phyloP scores from a whole-genome alignment of 2,113 vertebrate genomes.

The Seriola quinqueradiata region DNA sequence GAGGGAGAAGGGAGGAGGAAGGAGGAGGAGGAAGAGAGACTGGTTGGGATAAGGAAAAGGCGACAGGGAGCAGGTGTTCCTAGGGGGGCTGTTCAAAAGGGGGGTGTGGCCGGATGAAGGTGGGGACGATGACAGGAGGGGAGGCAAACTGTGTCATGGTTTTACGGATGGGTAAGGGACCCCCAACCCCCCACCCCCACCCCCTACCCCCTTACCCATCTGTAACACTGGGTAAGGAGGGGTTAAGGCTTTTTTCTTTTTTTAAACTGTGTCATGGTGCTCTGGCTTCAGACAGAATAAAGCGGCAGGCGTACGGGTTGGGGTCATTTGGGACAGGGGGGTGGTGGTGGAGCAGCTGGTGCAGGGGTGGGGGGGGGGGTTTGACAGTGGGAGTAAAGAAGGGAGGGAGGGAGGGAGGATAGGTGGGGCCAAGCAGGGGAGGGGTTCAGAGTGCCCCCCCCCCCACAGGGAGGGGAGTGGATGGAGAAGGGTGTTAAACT shows the following conservation, averaged over 20 bases:
- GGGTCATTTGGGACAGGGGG: slow-evolving; percentile 35
- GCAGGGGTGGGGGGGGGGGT: slow-evolving; percentile 4
- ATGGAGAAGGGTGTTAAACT: background rate
- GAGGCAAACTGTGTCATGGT: slow-evolving; percentile 33
- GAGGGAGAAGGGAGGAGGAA: slow-evolving; percentile 17
- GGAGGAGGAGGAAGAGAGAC: background rate
- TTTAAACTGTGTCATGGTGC: slow-evolving; percentile 1
- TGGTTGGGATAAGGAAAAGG: slow-evolving; percentile 21
- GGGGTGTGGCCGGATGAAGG: slow-evolving; percentile 44
- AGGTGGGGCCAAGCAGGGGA: slow-evolving; percentile 4
- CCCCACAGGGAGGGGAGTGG: background rate
- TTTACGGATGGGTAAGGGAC: slow-evolving; percentile 19
- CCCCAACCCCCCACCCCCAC: too few species aligned
- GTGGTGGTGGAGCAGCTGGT: slow-evolving; percentile 64
- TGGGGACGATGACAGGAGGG: slow-evolving; percentile 18
- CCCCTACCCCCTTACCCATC: too few species aligned
- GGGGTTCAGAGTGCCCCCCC: too few species aligned
- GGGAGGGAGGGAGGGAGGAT: background rate
- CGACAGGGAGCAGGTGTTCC: slow-evolving; percentile 69
- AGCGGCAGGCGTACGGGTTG: slow-evolving; percentile 13
- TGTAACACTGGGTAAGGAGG: background rate
- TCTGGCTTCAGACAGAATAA: slow-evolving; percentile 22
- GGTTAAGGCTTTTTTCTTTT: background rate
- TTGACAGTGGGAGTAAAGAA: background rate
- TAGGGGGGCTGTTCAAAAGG: slow-evolving; percentile 20